Percentiles rank a stretch among this genome's conserved stretches.
These are phyloP conservation scores for Syndactyla subalaris DNA, from an alignment of 2,797 vertebrate genomes.

Conservation along the genomic window DNA sequence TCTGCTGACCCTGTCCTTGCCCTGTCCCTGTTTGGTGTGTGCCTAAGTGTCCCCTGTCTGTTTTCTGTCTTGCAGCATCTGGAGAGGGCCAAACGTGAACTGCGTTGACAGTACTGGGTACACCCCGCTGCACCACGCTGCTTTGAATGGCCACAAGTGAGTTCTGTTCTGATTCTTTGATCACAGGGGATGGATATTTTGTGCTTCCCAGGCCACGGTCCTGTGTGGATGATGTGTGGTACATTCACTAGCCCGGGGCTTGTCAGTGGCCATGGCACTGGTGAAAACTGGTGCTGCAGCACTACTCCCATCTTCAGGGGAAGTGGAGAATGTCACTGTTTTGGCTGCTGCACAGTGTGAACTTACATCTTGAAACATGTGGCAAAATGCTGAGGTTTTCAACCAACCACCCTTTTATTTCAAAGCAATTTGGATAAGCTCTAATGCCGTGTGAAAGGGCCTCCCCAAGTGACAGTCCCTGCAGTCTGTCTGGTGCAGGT, in stretches of 20 bases:
- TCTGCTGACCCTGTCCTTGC: neutral
- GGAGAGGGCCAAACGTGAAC: slow-evolving; percentile 98
- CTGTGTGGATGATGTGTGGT: neutral
- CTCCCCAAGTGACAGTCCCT: neutral
- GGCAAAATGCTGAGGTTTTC: neutral
- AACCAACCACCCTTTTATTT: neutral
- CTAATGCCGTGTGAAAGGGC: accelerated
- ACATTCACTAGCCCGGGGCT: neutral
- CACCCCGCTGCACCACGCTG: slow-evolving; percentile 95
- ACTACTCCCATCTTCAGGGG: slow-evolving; percentile 58
- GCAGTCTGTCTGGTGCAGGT: neutral
- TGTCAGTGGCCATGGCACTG: neutral
- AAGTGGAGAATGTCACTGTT: neutral
- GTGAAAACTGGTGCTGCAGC: neutral
- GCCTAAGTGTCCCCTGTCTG: slow-evolving; percentile 7
- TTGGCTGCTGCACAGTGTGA: neutral
- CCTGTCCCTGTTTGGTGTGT: neutral
- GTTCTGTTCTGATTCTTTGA: neutral
- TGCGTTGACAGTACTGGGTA: slow-evolving; percentile 98
- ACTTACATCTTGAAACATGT: neutral
- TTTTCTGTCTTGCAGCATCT: slow-evolving; percentile 85
- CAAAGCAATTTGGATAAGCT: neutral
- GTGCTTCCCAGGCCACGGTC: neutral
- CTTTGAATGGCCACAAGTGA: slow-evolving; percentile 96
- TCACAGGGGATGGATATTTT: neutral